Conservation (phyloP, 2,888 invertebrate genomes). For the Tipula unca region DNA sequence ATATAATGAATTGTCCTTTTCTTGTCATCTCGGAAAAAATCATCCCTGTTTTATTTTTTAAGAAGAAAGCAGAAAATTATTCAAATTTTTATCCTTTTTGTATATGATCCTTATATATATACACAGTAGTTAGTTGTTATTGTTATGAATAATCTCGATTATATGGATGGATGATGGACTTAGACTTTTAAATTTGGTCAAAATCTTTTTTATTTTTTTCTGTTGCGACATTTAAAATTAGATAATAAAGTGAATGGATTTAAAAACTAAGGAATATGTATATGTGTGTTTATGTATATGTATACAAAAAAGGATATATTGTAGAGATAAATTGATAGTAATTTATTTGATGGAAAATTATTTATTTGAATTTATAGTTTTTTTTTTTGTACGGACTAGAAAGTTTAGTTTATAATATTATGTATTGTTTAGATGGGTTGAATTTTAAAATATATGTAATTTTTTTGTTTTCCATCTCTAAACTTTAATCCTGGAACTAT, state of each 20-base stretch:
- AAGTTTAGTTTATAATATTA: not conserved
- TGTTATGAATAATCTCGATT: constrained; percentile 14
- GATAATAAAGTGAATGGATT: constrained; percentile 8
- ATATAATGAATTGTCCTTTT: constrained; percentile 14
- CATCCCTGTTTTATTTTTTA: not conserved
- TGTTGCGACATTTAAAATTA: constrained; percentile 14
- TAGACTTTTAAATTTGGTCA: constrained; percentile 14
- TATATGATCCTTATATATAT: not conserved
- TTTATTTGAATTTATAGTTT: constrained; percentile 14
- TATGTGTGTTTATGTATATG: not conserved
- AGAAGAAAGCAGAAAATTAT: not conserved
- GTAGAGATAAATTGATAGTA: constrained; percentile 16
- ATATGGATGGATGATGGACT: constrained; percentile 14
- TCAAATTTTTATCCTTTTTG: constrained; percentile 4
- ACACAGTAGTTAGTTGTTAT: not conserved
- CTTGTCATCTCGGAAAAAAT: constrained; percentile 9
- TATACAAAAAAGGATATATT: not conserved
- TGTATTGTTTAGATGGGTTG: not conserved
- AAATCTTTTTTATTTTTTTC: not conserved
- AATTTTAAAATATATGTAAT: not conserved
- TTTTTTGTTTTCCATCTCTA: not conserved
- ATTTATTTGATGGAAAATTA: constrained; percentile 15
- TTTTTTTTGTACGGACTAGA: not conserved
- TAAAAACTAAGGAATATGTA: not conserved
- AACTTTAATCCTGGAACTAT: not conserved